Base-by-base conservation (phyloP, 30 jellyfish, hydroid and myxozoan species). In the Mastigias papua region DNA sequence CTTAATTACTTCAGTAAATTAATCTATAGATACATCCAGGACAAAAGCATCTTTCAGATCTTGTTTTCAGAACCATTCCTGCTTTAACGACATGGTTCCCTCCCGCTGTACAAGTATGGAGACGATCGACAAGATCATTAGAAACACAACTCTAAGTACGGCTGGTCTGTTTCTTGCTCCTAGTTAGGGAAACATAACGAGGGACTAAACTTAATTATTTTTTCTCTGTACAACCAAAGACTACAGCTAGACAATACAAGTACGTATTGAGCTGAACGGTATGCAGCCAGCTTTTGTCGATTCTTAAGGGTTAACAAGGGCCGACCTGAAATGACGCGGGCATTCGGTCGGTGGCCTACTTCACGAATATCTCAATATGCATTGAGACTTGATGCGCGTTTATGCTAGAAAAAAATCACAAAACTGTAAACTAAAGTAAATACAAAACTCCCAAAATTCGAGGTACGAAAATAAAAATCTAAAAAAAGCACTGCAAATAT, bases 311-410 rank as follows among this genome's bases (percentile, higher is more conserved):
- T 42, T 35, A 68, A 72, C 35, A 49, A 27, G 37, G 65, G 83
- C 37, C 42, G 20, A 21, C 35, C 46, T 77, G 77, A 77, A 77
- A 46, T n/a, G 88, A 77, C 88, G 88, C 88, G 32, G 3, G 74
- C 22, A n/a, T 32, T 26, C 63, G 48, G 8, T 51, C 13, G 88
- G 79, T 77, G 79, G 78, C 76, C 77, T 16, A 54, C 61, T 77
- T 62, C 79, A 58, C 16, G 49, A 27, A 28, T 1, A 10, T 1
- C 11, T 54, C 76, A 77, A 77, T 77, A 58, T 16, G 33, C 77
- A 33, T 54, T 77, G 83, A 54, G 29, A 29, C 67, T 54, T 21
- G 3, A 54, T 54, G 67, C 67, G 67, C 67, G 67, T 54, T 54
- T 6, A 54, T 54, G 67, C 67, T 54, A 6, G 16, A 46, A 46